Percentiles rank a stretch among this genome's conserved stretches.
These are phyloP conservation scores for Brassicogethes aeneus DNA, from an alignment of 2,888 invertebrate species.

Conservation along the genomic window DNA sequence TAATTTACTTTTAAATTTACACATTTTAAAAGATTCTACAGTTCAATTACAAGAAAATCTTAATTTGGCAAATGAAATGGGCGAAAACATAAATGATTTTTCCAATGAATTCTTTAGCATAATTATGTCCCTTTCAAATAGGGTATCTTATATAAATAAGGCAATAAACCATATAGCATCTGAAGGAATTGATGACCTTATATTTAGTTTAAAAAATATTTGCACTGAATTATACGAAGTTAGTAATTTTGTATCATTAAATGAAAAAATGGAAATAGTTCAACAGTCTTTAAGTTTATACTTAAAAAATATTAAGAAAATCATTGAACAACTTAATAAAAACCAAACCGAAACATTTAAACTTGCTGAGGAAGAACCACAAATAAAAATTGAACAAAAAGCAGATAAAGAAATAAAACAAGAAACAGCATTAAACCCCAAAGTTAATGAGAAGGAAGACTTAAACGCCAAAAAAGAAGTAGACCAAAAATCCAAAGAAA, in stretches of 20 bases:
- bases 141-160: no score
- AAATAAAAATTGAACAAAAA: conserved; percentile 8
- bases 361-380: conserved; percentile 9
- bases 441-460: conserved; percentile 12
- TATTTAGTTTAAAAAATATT: no score
- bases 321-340: not conserved
- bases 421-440: conserved; percentile 12
- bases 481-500: conserved; percentile 11
- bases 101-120: conserved; percentile 16
- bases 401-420: conserved; percentile 7
- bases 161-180: no score
- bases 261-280: conserved; percentile 26
- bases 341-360: no score
- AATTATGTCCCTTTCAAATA: conserved; percentile 12
- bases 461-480: conserved; percentile 9
- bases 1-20: not conserved
- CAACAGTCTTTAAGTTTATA: conserved; percentile 18
- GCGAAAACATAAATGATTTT: conserved; percentile 22
- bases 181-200: no score
- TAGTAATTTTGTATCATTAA: conserved; percentile 14
- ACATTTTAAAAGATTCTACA: not conserved
- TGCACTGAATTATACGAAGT: no score
- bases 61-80: conserved; percentile 17
- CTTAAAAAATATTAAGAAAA: not conserved
- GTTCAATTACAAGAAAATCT: conserved; percentile 17